Conservation (phyloP, 2,888 invertebrate genomes). For the Metopia argyrocephala region DNA sequence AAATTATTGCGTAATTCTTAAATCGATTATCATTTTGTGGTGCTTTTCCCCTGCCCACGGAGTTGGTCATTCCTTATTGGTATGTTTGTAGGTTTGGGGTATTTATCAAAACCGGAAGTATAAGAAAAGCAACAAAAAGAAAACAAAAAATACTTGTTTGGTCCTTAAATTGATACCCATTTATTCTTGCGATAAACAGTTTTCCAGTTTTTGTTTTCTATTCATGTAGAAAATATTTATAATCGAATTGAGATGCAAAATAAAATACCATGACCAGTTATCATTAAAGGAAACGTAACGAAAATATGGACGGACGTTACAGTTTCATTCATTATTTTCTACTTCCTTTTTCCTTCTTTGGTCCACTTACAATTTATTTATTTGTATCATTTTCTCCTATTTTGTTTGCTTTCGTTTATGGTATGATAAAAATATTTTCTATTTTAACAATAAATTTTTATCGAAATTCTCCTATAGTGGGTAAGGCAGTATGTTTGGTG, state of each 20-base stretch:
- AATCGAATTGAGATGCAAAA: conserved; percentile 52
- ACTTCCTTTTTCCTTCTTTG: background rate
- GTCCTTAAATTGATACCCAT: conserved; percentile 47
- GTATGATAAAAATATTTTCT: conserved; percentile 21
- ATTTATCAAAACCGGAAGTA: conserved; percentile 56
- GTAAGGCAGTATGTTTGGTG: too few relatives aligned
- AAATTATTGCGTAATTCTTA: conserved; percentile 59
- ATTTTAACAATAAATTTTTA: conserved; percentile 9
- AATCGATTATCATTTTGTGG: conserved; percentile 60
- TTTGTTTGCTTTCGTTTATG: conserved; percentile 8
- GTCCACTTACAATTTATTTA: background rate
- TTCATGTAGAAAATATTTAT: conserved; percentile 47
- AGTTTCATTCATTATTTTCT: background rate
- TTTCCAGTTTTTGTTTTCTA: conserved; percentile 11
- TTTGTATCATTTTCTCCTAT: background rate
- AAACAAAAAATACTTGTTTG: background rate
- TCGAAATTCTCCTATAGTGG: background rate
- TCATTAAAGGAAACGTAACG: conserved; percentile 30
- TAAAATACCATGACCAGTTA: conserved; percentile 32
- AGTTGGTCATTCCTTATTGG: too few relatives aligned
- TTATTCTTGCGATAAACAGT: conserved; percentile 15
- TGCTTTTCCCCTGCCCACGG: conserved; percentile 38
- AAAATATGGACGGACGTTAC: too few relatives aligned
- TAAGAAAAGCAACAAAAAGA: conserved; percentile 40
- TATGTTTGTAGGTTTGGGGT: too few relatives aligned